phyloP scores from a whole-genome alignment of 2,888 invertebrate genomes.

The Ethmia dodecea region DNA sequence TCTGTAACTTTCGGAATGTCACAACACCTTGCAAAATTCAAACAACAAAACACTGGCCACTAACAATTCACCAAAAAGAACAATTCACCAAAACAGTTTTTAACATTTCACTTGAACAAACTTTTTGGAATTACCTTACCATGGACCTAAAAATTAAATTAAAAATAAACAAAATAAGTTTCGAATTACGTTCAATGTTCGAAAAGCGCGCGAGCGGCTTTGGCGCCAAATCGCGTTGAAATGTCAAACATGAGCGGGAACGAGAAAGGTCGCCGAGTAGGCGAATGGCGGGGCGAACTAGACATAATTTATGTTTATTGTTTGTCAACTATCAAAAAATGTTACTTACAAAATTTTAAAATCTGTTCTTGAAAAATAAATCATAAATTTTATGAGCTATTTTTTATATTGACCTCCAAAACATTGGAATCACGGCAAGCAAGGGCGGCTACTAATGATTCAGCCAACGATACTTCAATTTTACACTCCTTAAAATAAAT shows the following conservation, averaged over 20 bases:
- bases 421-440: no score
- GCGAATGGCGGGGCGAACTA: constrained; percentile 38
- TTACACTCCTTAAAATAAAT: no score
- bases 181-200: no score
- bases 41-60: background rate
- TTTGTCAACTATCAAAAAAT: no score
- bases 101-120: background rate
- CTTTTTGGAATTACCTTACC: background rate
- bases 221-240: constrained; percentile 56
- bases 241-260: constrained; percentile 50
- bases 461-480: no score
- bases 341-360: no score
- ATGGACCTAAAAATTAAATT: no score
- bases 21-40: constrained; percentile 6
- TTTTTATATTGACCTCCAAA: no score
- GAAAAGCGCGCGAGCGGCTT: constrained; percentile 26
- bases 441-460: no score
- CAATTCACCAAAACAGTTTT: background rate
- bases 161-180: constrained; percentile 7
- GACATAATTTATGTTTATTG: background rate
- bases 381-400: no score
- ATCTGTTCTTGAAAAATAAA: no score
- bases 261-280: constrained; percentile 45
- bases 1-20: constrained; percentile 8
- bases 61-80: background rate